Evolutionary conservation across 2,888 invertebrate genomes (phyloP).

Genomic region (Scrobipalpa costella): DNA sequence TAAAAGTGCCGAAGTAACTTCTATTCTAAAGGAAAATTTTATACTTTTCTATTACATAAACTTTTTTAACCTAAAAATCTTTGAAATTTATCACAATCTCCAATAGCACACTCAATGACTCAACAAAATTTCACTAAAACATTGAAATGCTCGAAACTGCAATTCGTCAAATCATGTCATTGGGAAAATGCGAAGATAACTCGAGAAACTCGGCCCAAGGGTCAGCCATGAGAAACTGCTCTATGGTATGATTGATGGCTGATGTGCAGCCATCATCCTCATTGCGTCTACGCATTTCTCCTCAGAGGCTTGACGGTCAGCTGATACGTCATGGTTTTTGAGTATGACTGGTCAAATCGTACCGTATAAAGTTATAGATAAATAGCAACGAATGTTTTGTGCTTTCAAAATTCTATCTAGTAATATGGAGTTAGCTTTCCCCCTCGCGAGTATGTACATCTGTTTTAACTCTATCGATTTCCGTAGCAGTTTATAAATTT

Average conservation of each 20-base stretch:
- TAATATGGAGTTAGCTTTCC: too few relatives aligned
- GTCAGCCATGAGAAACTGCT: neutral
- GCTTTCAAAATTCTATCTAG: too few relatives aligned
- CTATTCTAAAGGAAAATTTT: neutral
- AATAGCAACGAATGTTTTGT: too few relatives aligned
- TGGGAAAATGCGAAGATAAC: conserved; percentile 10
- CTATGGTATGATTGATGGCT: neutral
- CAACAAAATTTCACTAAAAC: neutral
- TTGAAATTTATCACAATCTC: too few relatives aligned
- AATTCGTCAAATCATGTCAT: neutral
- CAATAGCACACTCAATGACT: too few relatives aligned
- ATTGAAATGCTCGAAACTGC: neutral
- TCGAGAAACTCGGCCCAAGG: conserved; percentile 6
- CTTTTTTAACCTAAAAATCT: too few relatives aligned
- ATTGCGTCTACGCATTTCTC: conserved; percentile 2
- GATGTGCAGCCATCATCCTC: neutral
- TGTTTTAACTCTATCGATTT: too few relatives aligned
- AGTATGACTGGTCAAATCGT: neutral
- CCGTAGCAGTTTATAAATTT: too few relatives aligned
- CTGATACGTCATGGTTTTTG: neutral
- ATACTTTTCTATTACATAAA: too few relatives aligned
- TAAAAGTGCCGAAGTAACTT: too few relatives aligned
- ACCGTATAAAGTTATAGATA: too few relatives aligned
- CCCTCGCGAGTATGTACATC: too few relatives aligned
- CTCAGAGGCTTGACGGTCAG: neutral